phyloP scores from a whole-genome alignment of 2,113 vertebrate species.

The Notothenia coriiceps region DNA sequence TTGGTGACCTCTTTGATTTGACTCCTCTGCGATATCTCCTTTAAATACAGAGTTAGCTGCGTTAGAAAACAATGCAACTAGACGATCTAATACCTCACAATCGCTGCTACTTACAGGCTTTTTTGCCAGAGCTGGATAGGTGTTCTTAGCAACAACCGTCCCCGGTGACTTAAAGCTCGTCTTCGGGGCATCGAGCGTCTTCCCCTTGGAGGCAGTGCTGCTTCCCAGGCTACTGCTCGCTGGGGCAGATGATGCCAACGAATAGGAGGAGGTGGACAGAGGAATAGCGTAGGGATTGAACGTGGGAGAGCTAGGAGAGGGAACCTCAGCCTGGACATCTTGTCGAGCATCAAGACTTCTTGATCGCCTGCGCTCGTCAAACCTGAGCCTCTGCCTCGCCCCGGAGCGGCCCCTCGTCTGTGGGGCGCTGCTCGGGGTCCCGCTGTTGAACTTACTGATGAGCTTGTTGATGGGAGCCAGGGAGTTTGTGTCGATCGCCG shows the following conservation, averaged over 20 bases:
- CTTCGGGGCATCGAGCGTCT: slow-evolving; percentile 58
- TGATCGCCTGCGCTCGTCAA: slow-evolving; percentile 86
- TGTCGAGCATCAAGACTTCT: slow-evolving; percentile 86
- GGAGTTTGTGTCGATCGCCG: slow-evolving; percentile 89
- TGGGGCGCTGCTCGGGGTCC: slow-evolving; percentile 51
- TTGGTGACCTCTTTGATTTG: slow-evolving; percentile 68
- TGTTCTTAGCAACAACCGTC: slow-evolving; percentile 72
- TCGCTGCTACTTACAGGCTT: slow-evolving; percentile 84
- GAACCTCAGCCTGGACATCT: slow-evolving; percentile 39
- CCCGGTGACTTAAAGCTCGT: slow-evolving; percentile 59
- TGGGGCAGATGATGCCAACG: slow-evolving; percentile 43
- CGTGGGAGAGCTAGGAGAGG: slow-evolving; percentile 54
- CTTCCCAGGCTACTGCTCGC: slow-evolving; percentile 57
- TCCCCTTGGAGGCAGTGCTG: slow-evolving; percentile 67
- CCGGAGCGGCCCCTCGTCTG: slow-evolving; percentile 81
- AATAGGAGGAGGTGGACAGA: slow-evolving; percentile 39
- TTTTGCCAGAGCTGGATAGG: slow-evolving; percentile 71
- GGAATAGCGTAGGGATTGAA: slow-evolving; percentile 71
- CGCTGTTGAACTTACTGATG: slow-evolving; percentile 90
- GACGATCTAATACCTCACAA: neutral
- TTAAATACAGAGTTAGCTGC: slow-evolving; percentile 58
- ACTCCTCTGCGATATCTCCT: slow-evolving; percentile 87
- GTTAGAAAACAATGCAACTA: slow-evolving; percentile 9
- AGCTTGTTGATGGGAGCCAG: slow-evolving; percentile 91
- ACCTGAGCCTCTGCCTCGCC: slow-evolving; percentile 71